These are phyloP conservation scores for Zosterops borbonicus DNA, from an alignment of 2,113 vertebrate genomes.

Conservation along the genomic window DNA sequence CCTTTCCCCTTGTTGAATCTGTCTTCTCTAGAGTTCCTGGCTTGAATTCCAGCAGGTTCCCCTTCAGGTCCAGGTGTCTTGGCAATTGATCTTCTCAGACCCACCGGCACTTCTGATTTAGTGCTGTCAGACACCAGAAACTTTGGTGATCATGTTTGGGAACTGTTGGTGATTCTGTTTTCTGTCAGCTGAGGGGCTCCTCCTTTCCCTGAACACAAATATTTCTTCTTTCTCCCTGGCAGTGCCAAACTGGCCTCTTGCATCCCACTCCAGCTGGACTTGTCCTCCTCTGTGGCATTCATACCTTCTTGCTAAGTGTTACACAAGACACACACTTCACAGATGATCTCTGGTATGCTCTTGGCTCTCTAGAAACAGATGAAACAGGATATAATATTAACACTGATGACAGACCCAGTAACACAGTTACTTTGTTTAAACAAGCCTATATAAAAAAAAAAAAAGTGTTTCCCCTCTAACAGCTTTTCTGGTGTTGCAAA, in stretches of 20 bases:
- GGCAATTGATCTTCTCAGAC: not conserved
- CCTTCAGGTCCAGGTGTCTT: not conserved
- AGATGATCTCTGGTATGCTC: not conserved
- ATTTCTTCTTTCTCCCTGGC: not conserved
- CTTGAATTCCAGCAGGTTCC: not conserved
- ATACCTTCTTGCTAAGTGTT: not conserved
- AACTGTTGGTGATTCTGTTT: not conserved
- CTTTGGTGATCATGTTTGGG: not conserved
- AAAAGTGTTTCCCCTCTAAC: not conserved
- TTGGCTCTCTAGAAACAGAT: not conserved
- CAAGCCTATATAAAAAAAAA: not conserved
- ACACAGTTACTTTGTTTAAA: constrained; percentile 46
- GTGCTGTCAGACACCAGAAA: not conserved
- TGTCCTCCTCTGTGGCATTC: not conserved
- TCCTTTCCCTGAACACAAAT: not conserved
- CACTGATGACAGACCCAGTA: not conserved
- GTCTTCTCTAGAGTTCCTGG: not conserved
- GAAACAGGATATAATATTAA: not conserved
- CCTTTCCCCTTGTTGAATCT: not conserved
- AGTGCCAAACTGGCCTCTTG: not conserved
- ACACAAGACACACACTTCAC: not conserved
- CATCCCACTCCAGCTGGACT: not conserved
- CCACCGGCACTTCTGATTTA: not conserved
- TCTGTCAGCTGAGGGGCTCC: not conserved
- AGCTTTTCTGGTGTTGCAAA: not conserved